Evolutionary conservation across 2,113 vertebrate species (phyloP).

Genomic region (Ramphastos sulfuratus): DNA sequence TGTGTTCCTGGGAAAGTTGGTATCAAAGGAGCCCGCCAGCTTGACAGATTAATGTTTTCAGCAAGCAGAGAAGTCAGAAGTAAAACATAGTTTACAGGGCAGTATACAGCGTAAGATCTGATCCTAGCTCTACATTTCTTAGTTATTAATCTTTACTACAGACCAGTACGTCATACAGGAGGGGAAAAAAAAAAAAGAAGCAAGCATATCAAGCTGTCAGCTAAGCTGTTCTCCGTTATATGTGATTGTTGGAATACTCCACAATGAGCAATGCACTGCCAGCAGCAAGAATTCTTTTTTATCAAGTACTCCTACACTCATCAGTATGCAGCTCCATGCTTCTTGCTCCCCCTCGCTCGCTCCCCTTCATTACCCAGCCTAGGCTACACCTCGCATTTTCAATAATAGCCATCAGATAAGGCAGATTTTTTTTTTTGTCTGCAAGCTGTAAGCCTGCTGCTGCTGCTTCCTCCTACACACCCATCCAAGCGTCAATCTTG

Average conservation of each 20-base stretch:
- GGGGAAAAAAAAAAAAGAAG: neutral
- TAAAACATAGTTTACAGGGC: constrained; percentile 80
- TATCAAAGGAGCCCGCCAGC: constrained; percentile 99
- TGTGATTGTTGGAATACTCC: constrained; percentile 85
- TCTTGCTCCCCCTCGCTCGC: constrained; percentile 81
- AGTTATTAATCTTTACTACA: constrained; percentile 83
- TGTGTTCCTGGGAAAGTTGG: constrained; percentile 95
- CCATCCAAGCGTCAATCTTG: constrained; percentile 84
- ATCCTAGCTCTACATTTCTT: constrained; percentile 80
- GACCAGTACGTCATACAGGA: constrained; percentile 77
- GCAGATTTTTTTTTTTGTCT: constrained; percentile 89
- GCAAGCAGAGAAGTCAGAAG: constrained; percentile 79
- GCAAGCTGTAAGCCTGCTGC: constrained; percentile 83
- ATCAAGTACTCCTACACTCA: constrained; percentile 99
- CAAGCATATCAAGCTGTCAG: constrained; percentile 79
- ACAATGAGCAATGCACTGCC: constrained; percentile 86
- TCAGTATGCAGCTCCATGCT: constrained; percentile 96
- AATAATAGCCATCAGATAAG: constrained; percentile 94
- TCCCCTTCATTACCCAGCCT: constrained; percentile 86
- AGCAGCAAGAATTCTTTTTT: constrained; percentile 93
- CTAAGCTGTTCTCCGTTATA: constrained; percentile 80
- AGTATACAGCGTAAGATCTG: constrained; percentile 74
- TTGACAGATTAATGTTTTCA: constrained; percentile 82
- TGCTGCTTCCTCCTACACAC: constrained; percentile 86
- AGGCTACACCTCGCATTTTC: constrained; percentile 88